phyloP scores from a whole-genome alignment of 2,888 invertebrate genomes.

The Lycaena phlaeas region DNA sequence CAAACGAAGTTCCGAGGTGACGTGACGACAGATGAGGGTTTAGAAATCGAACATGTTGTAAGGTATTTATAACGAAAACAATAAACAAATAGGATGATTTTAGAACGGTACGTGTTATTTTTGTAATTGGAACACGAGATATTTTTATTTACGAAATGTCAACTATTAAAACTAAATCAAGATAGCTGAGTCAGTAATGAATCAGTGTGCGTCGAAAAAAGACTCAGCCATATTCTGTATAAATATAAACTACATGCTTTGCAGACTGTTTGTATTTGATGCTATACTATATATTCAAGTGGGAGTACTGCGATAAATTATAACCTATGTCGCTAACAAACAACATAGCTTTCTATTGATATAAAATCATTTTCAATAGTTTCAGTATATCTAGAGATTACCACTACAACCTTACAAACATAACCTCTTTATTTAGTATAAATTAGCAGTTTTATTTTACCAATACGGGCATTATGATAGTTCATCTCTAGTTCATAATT shows the following conservation, averaged over 20 bases:
- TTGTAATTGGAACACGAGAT: constrained; percentile 5
- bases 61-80: background rate
- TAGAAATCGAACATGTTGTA: constrained; percentile 18
- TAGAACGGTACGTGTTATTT: constrained; percentile 11
- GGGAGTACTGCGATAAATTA: too few relatives aligned
- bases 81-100: constrained; percentile 5
- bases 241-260: constrained; percentile 27
- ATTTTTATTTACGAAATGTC: constrained; percentile 40
- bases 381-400: too few relatives aligned
- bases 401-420: too few relatives aligned
- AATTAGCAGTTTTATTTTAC: too few relatives aligned
- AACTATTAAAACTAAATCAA: constrained; percentile 46
- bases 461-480: too few relatives aligned
- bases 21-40: constrained; percentile 21
- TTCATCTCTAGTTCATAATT: too few relatives aligned
- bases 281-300: too few relatives aligned
- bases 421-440: too few relatives aligned
- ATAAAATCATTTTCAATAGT: too few relatives aligned
- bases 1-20: constrained; percentile 31
- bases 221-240: constrained; percentile 36
- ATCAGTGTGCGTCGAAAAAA: constrained; percentile 50
- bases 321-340: too few relatives aligned
- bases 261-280: background rate
- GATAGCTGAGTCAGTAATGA: constrained; percentile 45
- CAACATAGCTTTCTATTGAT: too few relatives aligned